Percentiles rank a stretch among this genome's conserved stretches.
phyloP scores from a whole-genome alignment of 2,113 vertebrate species.

The Poeciliopsis turrubarensis region DNA sequence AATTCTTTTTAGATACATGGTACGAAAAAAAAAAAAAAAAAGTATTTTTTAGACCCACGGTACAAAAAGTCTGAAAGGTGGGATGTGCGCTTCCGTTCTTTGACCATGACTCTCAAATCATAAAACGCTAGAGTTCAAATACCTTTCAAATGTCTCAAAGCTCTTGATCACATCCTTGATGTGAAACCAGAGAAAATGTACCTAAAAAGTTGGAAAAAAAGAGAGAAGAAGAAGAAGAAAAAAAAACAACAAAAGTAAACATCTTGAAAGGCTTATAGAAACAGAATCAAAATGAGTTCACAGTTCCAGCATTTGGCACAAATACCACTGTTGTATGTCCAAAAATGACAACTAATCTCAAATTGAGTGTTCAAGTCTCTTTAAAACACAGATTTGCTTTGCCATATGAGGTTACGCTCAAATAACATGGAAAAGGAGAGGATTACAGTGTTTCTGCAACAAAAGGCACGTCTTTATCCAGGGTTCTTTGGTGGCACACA shows the following conservation, averaged over 20 bases:
- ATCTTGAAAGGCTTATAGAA: not conserved
- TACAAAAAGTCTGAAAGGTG: not conserved
- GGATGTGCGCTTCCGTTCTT: not conserved
- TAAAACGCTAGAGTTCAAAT: slow-evolving; percentile 19
- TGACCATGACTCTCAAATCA: not conserved
- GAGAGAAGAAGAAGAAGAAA: not conserved
- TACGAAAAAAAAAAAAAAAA: not conserved
- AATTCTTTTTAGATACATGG: not conserved
- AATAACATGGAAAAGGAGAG: slow-evolving; percentile 60
- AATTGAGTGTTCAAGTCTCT: slow-evolving; percentile 1
- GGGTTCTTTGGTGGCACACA: slow-evolving; percentile 38
- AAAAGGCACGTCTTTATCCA: slow-evolving; percentile 73
- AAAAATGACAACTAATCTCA: not conserved
- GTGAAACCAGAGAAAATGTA: slow-evolving; percentile 97
- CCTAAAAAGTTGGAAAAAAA: slow-evolving; percentile 75
- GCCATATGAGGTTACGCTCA: slow-evolving; percentile 38
- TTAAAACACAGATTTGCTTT: slow-evolving; percentile 17
- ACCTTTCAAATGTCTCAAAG: slow-evolving; percentile 97
- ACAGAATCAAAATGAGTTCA: not conserved
- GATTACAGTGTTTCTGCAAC: slow-evolving; percentile 68
- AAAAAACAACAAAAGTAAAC: slow-evolving; percentile 1
- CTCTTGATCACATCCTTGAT: slow-evolving; percentile 96
- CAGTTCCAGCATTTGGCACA: not conserved
- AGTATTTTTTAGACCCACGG: not conserved
- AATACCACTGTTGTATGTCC: not conserved